phyloP scores from a whole-genome alignment of 2,113 vertebrate species.

The Dendrocopos noguchii region DNA sequence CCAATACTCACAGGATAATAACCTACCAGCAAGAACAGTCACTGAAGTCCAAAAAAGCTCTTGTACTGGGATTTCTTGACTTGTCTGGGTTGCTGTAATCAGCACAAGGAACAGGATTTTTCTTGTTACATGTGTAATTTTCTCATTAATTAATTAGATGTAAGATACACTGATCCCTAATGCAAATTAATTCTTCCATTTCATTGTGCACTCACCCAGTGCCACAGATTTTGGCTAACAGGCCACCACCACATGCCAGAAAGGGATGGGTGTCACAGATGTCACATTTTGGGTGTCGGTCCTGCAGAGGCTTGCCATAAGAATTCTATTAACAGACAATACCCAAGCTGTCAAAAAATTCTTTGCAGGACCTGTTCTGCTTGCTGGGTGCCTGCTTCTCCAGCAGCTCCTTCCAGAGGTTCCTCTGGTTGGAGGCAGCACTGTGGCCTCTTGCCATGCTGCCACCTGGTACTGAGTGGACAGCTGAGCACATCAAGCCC shows the following conservation, averaged over 20 bases:
- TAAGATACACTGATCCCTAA: fast-evolving
- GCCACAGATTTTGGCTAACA: neutral
- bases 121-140: neutral
- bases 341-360: neutral
- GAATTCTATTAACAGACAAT: neutral
- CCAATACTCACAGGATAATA: neutral
- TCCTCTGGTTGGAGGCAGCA: neutral
- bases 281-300: fast-evolving
- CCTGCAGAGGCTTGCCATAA: neutral
- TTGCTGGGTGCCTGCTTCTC: fast-evolving
- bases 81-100: neutral
- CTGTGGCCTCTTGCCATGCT: fast-evolving
- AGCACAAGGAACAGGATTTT: neutral
- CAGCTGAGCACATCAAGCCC: fast-evolving
- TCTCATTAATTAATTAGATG: neutral
- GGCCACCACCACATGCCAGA: neutral
- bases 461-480: fast-evolving
- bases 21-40: neutral
- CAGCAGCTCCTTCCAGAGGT: neutral
- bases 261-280: neutral
- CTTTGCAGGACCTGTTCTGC: neutral
- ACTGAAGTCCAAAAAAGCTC: neutral
- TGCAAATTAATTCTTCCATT: neutral
- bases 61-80: neutral
- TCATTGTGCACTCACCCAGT: fast-evolving